phyloP scores from a whole-genome alignment of 2,797 vertebrate genomes.

The Rhabdomys pumilio region DNA sequence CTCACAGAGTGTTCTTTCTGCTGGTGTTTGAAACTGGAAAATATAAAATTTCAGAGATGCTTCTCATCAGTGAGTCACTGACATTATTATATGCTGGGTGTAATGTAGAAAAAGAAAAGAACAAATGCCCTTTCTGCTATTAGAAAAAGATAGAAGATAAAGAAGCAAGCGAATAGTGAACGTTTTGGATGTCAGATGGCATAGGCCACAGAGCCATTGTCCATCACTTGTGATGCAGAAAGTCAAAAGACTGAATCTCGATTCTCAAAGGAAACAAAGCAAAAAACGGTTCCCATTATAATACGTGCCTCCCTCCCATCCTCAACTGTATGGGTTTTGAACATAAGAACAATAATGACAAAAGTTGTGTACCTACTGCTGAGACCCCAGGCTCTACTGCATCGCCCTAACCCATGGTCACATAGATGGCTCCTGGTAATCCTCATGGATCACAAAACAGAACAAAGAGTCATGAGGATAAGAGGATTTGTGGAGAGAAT shows the following conservation, averaged over 20 bases:
- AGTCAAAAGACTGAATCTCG: not conserved
- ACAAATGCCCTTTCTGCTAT: not conserved
- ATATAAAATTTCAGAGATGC: not conserved
- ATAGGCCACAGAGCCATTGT: not conserved
- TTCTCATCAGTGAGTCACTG: not conserved
- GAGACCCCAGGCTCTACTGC: not conserved
- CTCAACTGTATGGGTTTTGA: not conserved
- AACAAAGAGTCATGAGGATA: not conserved
- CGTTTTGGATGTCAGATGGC: not conserved
- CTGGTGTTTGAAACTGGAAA: conserved; percentile 40
- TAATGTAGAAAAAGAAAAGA: not conserved
- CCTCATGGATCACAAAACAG: not conserved
- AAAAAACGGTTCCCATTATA: not conserved
- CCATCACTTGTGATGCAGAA: not conserved
- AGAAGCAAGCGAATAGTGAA: not conserved
- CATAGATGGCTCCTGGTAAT: not conserved
- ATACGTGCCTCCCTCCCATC: not conserved
- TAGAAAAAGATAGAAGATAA: not conserved
- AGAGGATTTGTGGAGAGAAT: not conserved
- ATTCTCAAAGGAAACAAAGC: not conserved
- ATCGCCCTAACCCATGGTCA: too few species aligned
- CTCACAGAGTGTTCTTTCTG: not conserved
- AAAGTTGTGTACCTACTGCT: not conserved
- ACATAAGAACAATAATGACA: conserved; percentile 14
- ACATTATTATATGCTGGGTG: not conserved